Conservation (phyloP, 1,140 invertebrate species). For the Diprion similis region DNA sequence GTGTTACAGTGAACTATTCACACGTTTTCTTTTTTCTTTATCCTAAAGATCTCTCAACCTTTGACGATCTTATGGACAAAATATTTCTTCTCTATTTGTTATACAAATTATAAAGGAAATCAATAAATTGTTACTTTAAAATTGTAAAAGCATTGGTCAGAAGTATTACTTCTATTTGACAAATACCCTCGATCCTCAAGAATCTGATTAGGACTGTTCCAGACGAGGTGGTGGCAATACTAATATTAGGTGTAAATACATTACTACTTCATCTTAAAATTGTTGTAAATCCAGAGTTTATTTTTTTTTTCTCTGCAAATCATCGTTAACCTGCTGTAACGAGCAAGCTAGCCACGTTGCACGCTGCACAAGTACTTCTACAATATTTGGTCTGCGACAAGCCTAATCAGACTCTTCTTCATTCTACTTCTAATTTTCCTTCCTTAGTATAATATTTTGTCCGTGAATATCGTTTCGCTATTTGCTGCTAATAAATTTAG, state of each 20-base stretch:
- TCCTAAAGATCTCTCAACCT: neutral
- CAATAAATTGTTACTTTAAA: constrained; percentile 6
- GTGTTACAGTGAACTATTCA: neutral
- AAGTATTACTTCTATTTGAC: constrained; percentile 53
- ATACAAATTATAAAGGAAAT: constrained; percentile 6
- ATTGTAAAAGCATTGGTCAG: neutral
- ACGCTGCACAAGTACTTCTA: constrained; percentile 17
- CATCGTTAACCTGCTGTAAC: constrained; percentile 28
- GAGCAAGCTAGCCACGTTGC: constrained; percentile 11
- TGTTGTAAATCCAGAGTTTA: constrained; percentile 15
- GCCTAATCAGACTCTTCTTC: constrained; percentile 57
- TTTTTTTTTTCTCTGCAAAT: constrained; percentile 35
- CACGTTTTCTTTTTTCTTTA: neutral
- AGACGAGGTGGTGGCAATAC: constrained; percentile 52
- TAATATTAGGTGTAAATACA: constrained; percentile 35
- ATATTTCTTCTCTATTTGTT: neutral
- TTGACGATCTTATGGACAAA: neutral
- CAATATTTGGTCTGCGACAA: constrained; percentile 49
- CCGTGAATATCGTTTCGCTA: neutral
- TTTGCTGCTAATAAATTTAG: too few species aligned
- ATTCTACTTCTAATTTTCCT: constrained; percentile 15
- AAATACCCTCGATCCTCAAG: constrained; percentile 43
- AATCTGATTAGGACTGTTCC: constrained; percentile 64
- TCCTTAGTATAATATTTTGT: constrained; percentile 16
- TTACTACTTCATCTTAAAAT: constrained; percentile 17